Percentiles rank a stretch among this genome's conserved stretches.
Evolutionary conservation across 2,888 invertebrate genomes (phyloP).

Genomic region (Ormyrus thymus): DNA sequence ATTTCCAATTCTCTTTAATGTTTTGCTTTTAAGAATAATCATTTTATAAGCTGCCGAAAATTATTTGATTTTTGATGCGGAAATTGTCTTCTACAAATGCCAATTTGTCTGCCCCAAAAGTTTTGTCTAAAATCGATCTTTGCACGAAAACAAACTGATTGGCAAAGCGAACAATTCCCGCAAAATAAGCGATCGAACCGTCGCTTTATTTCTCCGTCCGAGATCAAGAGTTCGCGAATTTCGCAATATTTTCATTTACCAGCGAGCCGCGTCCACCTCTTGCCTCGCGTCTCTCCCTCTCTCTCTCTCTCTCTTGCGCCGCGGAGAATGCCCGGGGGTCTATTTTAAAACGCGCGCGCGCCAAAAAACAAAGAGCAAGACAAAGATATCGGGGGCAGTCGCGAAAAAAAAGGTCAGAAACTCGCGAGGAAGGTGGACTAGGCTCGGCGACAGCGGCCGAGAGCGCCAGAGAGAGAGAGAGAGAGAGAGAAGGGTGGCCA

Average conservation of each 20-base stretch:
- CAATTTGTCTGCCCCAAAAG: too few relatives aligned
- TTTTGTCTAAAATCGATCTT: too few relatives aligned
- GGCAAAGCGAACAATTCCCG: too few relatives aligned
- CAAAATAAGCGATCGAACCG: too few relatives aligned
- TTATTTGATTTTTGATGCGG: too few relatives aligned
- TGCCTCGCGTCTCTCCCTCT: neutral
- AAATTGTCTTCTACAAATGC: too few relatives aligned
- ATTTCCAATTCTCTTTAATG: too few relatives aligned
- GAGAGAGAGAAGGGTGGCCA: neutral
- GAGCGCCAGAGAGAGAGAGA: constrained; percentile 8
- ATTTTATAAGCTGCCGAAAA: too few relatives aligned
- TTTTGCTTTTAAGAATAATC: too few relatives aligned
- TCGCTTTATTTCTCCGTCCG: too few relatives aligned
- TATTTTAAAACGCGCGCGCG: constrained; percentile 31
- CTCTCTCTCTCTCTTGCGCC: neutral
- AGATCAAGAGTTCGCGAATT: neutral
- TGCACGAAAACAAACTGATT: too few relatives aligned
- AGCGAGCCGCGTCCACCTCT: neutral
- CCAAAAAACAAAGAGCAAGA: constrained; percentile 42
- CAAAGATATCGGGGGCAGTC: constrained; percentile 38
- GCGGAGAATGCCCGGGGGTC: neutral
- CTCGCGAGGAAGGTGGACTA: constrained; percentile 22
- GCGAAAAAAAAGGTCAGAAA: constrained; percentile 37
- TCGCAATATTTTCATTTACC: too few relatives aligned
- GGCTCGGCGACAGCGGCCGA: neutral